phyloP scores from a whole-genome alignment of 2,113 vertebrate species.

The Eulacestoma nigropectus region DNA sequence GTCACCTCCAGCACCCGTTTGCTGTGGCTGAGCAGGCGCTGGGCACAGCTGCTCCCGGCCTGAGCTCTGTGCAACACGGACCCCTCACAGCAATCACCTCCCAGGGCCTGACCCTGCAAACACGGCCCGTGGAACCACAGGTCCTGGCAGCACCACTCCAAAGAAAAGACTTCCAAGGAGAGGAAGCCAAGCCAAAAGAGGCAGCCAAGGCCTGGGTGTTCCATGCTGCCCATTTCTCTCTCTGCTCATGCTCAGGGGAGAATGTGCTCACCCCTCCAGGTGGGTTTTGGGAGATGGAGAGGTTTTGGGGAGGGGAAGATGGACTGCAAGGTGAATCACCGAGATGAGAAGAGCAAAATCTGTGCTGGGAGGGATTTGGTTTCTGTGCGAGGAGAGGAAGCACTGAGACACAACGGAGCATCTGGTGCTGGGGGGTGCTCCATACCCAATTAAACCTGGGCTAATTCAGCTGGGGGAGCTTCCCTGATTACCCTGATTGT shows the following conservation, averaged over 20 bases:
- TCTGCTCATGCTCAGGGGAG: rapidly evolving
- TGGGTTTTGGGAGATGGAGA: rapidly evolving
- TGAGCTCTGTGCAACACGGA: background rate
- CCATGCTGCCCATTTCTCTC: background rate
- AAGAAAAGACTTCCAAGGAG: background rate
- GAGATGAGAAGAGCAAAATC: background rate
- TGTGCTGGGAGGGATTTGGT: background rate
- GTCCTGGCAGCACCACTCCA: rapidly evolving
- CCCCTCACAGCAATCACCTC: background rate
- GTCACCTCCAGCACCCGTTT: background rate
- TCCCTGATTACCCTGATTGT: background rate
- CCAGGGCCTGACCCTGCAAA: background rate
- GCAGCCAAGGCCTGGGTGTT: rapidly evolving
- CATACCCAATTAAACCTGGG: background rate
- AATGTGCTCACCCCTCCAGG: rapidly evolving
- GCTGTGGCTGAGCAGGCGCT: background rate
- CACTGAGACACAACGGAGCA: rapidly evolving
- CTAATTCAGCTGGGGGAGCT: background rate
- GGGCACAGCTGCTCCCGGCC: background rate
- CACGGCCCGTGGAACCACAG: rapidly evolving
- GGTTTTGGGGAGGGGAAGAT: background rate
- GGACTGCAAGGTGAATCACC: background rate
- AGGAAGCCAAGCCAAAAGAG: background rate
- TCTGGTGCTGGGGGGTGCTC: background rate
- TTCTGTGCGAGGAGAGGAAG: background rate